These are phyloP conservation scores for Parnassius smintheus DNA, from an alignment of 2,888 invertebrate genomes.

Conservation along the genomic window DNA sequence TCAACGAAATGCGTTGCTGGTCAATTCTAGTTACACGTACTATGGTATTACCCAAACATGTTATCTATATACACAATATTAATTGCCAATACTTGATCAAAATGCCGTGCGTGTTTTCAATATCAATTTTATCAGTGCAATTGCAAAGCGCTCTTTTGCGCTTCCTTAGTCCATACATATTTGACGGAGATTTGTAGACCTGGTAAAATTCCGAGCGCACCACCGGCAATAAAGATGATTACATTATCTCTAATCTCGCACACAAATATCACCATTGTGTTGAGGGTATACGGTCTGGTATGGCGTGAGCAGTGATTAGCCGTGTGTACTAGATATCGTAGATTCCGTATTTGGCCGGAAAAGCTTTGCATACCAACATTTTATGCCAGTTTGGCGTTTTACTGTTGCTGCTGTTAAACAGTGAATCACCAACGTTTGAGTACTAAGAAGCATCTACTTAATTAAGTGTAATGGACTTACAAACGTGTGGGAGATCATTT, in stretches of 20 bases:
- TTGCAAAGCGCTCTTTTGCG: conserved; percentile 10
- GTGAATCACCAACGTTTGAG: conserved; percentile 25
- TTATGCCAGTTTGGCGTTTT: conserved; percentile 40
- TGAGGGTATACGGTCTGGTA: neutral
- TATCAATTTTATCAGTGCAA: conserved; percentile 19
- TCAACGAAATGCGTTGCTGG: no score
- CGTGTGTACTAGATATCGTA: conserved; percentile 27
- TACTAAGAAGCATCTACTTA: neutral
- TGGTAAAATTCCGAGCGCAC: conserved; percentile 27
- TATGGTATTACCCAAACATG: no score
- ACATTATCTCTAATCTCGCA: conserved; percentile 18
- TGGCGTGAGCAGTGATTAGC: conserved; percentile 17
- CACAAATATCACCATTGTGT: conserved; percentile 6
- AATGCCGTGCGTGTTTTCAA: neutral
- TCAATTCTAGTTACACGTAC: no score
- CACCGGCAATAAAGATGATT: conserved; percentile 18
- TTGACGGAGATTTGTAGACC: conserved; percentile 23
- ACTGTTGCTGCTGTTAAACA: conserved; percentile 39
- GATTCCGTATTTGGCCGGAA: conserved; percentile 47
- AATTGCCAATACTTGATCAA: neutral
- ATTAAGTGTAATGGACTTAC: conserved; percentile 14
- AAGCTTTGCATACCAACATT: conserved; percentile 47
- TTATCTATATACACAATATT: neutral
- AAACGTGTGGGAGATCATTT: conserved; percentile 7
- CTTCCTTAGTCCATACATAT: conserved; percentile 21